Percentiles rank a stretch among this genome's conserved stretches.
These are phyloP conservation scores for Drosophila barbarae DNA, from an alignment of 2,888 invertebrate species.

Conservation along the genomic window DNA sequence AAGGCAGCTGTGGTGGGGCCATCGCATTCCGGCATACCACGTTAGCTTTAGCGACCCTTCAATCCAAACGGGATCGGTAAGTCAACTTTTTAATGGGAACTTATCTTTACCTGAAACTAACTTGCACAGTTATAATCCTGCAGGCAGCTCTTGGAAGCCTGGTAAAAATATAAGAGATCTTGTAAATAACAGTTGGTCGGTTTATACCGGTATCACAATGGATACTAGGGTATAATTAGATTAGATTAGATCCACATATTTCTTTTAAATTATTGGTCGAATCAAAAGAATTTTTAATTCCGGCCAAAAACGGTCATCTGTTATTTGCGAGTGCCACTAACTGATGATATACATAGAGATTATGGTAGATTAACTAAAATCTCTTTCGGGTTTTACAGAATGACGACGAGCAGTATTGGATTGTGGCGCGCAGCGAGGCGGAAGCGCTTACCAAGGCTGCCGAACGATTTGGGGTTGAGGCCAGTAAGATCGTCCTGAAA, in stretches of 20 bases:
- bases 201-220: background rate
- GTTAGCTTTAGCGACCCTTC: slow-evolving; percentile 82
- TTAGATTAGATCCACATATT: no score
- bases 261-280: no score
- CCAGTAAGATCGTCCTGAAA: slow-evolving; percentile 82
- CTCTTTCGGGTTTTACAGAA: slow-evolving; percentile 48
- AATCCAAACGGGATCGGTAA: slow-evolving; percentile 76
- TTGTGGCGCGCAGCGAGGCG: slow-evolving; percentile 86
- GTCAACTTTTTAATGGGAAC: slow-evolving; percentile 32
- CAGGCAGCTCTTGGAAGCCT: slow-evolving; percentile 25
- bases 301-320: background rate
- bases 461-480: slow-evolving; percentile 82
- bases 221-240: no score
- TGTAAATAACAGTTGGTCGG: background rate
- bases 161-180: slow-evolving; percentile 22
- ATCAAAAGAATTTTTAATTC: no score
- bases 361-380: background rate
- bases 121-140: background rate
- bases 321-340: background rate
- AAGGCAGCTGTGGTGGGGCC: slow-evolving; percentile 99
- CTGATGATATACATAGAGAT: background rate
- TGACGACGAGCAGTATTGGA: slow-evolving; percentile 85
- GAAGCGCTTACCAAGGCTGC: slow-evolving; percentile 91
- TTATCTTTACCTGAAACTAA: background rate
- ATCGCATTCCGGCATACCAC: slow-evolving; percentile 96